Evolutionary conservation across 1,140 invertebrate species (phyloP).

Genomic region (Subanguina moxae): DNA sequence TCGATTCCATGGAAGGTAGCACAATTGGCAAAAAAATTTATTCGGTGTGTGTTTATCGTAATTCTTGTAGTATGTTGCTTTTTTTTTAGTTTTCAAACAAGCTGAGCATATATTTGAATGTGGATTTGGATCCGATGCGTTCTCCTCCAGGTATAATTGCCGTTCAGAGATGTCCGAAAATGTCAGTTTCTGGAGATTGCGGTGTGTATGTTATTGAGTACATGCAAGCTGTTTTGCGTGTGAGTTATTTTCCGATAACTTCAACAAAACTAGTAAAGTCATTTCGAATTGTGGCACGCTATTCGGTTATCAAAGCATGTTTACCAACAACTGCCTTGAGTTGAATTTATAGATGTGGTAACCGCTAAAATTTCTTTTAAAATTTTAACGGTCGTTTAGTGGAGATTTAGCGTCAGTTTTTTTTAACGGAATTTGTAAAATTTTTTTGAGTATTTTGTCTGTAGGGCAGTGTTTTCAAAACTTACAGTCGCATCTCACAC

Average conservation of each 20-base stretch:
- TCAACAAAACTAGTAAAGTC: too few species aligned
- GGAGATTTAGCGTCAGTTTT: too few species aligned
- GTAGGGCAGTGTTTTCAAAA: too few species aligned
- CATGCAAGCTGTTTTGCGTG: conserved; percentile 4
- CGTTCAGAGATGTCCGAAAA: conserved; percentile 8
- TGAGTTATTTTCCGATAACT: conserved; percentile 4
- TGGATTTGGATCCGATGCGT: not conserved
- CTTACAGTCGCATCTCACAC: too few species aligned
- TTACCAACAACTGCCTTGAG: too few species aligned
- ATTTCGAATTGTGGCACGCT: too few species aligned
- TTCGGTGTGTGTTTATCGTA: not conserved
- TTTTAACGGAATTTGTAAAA: too few species aligned
- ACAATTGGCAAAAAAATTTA: not conserved
- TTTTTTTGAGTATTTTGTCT: too few species aligned
- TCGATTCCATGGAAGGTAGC: not conserved
- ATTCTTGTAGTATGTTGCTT: not conserved
- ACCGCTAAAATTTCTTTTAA: too few species aligned
- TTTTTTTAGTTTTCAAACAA: conserved; percentile 7
- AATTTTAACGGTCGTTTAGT: too few species aligned
- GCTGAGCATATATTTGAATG: not conserved
- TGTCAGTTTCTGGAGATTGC: conserved; percentile 13
- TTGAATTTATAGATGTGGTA: too few species aligned
- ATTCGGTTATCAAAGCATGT: too few species aligned
- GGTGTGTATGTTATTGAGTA: conserved; percentile 10
- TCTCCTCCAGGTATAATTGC: not conserved